Base-by-base conservation (phyloP, 2,888 invertebrate species). In the Patella caerulea region DNA sequence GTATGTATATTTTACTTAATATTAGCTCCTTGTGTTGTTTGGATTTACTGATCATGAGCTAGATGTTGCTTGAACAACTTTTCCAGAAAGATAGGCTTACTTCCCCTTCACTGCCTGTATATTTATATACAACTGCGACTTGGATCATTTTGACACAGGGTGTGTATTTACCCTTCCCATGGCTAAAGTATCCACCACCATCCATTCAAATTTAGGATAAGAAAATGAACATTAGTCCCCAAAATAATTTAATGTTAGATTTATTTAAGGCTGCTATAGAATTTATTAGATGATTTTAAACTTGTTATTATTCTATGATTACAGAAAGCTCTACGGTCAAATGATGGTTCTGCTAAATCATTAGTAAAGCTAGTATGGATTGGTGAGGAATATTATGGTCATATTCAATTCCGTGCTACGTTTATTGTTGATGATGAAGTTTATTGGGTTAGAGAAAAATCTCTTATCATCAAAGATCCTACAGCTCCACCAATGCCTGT, bases 361-460 rank as follows among this genome's bases (percentile, higher is more conserved):
- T 71, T 79, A 34, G 81, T 89, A 0, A 78, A 81, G 17, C 83
- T 90, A 71, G 84, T 79, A 3, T 90, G 89, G 89, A 84, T 85
- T 11, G 85, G 89, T 4, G 79, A 74, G 12, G 78, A 77, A 9
- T 78, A 73, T 19, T 77, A 85, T 70, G 88, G 88, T 12, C 87
- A 88, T 81, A 74, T 90, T 11, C 85, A 86, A 78, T 90, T 55
- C 83, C 88, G 89, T 72, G 87, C 85, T 1, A 87, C 89, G 17
- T 87, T 89, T 83, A 82, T 88, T 59, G 85, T 85, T 19, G 82
- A 84, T 81, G 83, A 83, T 53, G 78, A 86, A 11, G 79, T 74
- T 5, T 90, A 84, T 83, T 90, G 91, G 91, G 84, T 90, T 77
- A 83, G 83, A 52, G 90, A 90, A 81, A 85, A 85, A 77, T 91